Conservation (phyloP, 1,140 invertebrate genomes). For the Caenorhabditis tropicalis region DNA sequence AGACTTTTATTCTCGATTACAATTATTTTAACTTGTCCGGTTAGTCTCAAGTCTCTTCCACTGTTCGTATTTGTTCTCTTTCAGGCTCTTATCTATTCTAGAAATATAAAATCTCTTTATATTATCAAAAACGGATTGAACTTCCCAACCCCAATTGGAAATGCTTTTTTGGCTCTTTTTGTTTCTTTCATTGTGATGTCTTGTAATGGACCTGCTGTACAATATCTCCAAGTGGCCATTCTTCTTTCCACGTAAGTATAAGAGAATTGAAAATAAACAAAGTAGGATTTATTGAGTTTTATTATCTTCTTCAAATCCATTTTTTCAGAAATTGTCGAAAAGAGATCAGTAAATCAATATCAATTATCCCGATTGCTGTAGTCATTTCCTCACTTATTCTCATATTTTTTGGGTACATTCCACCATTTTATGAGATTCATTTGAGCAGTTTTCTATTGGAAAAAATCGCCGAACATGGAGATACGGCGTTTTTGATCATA, state of each 20-base stretch:
- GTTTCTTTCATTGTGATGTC: neutral
- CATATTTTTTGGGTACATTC: constrained; percentile 3
- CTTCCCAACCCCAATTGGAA: neutral
- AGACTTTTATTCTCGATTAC: neutral
- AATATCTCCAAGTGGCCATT: neutral
- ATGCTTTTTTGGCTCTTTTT: neutral
- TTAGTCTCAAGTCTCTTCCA: neutral
- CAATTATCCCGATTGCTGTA: neutral
- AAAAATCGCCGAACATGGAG: neutral
- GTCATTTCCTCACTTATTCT: neutral
- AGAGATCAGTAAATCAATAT: neutral
- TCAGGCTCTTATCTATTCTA: constrained; percentile 1
- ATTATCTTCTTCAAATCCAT: too few relatives aligned
- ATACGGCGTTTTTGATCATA: neutral
- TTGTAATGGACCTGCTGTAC: neutral
- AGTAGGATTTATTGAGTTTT: too few relatives aligned
- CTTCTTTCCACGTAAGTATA: neutral
- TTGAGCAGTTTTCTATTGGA: neutral
- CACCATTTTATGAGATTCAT: constrained; percentile 13
- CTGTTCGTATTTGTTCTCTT: neutral
- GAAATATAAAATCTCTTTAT: neutral
- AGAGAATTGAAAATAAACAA: too few relatives aligned
- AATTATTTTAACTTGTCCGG: neutral
- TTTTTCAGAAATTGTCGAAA: neutral
- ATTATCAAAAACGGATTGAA: neutral